Conservation (phyloP, 1,140 invertebrate genomes). For the Apolygus lucorum region DNA sequence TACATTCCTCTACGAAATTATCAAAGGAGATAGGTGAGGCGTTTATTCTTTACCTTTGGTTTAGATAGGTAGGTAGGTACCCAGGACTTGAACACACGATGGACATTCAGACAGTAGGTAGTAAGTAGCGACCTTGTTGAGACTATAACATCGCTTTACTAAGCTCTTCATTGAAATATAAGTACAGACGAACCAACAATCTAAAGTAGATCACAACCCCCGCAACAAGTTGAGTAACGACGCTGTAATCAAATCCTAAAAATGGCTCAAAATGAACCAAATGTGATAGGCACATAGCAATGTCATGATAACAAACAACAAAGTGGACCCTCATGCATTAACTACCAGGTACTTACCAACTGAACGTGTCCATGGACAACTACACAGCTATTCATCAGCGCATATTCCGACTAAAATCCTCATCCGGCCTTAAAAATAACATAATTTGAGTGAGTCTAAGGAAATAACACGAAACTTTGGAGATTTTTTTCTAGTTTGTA, state of each 20-base stretch:
- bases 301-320: neutral
- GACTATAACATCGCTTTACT: too few relatives aligned
- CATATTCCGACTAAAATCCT: slow-evolving; percentile 4
- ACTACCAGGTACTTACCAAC: slow-evolving; percentile 2
- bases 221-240: neutral
- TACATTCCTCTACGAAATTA: too few relatives aligned
- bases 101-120: too few relatives aligned
- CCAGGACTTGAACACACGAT: too few relatives aligned
- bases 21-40: too few relatives aligned
- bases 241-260: neutral
- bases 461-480: neutral
- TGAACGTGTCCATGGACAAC: slow-evolving; percentile 23
- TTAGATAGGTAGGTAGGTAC: too few relatives aligned
- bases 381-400: neutral
- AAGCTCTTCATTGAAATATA: too few relatives aligned
- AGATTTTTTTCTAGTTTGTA: slow-evolving; percentile 10
- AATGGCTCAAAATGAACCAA: neutral
- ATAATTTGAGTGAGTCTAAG: slow-evolving; percentile 15
- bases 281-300: neutral
- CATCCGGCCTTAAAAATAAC: neutral
- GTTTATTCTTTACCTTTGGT: too few relatives aligned
- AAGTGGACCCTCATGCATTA: neutral
- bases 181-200: neutral
- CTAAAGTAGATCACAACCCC: neutral
- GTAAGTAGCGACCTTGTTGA: too few relatives aligned